Conservation (phyloP, 1,140 invertebrate species). For the Lutraria rhynchaena region DNA sequence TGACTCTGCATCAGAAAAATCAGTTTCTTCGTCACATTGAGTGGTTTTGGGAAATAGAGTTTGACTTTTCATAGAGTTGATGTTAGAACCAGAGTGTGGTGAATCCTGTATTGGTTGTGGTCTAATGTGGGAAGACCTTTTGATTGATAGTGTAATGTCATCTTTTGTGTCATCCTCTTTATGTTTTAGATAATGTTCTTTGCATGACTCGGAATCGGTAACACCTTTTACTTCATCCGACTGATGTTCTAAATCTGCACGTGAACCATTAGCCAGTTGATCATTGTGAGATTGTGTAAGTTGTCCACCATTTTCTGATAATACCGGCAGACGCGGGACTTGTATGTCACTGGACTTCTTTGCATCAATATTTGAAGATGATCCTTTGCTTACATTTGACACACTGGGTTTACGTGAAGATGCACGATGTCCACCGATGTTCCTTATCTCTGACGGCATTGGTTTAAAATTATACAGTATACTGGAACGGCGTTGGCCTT, state of each 20-base stretch:
- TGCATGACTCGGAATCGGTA: conserved; percentile 47
- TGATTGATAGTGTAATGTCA: too few species aligned
- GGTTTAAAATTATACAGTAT: background rate
- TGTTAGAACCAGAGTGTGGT: background rate
- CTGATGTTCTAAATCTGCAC: background rate
- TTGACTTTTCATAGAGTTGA: background rate
- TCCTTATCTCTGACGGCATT: conserved; percentile 11
- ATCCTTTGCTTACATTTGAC: background rate
- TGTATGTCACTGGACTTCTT: background rate
- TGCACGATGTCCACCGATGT: background rate
- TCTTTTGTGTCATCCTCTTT: too few species aligned
- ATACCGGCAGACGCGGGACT: background rate
- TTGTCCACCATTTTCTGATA: background rate
- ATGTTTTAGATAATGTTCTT: conserved; percentile 41
- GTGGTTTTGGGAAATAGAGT: conserved; percentile 29
- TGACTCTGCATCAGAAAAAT: background rate
- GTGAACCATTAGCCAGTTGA: background rate
- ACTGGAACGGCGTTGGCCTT: background rate
- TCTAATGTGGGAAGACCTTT: too few species aligned
- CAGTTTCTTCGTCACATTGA: conserved; percentile 1
- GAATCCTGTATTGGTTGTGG: too few species aligned
- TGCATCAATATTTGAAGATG: background rate
- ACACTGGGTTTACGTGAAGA: background rate
- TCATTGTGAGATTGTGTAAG: too few species aligned
- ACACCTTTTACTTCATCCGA: conserved; percentile 30